Evolutionary conservation across 2,888 invertebrate species (phyloP), one percentile per base, ranked within the genome.

Genomic region (Dicyrtoma fusca): DNA sequence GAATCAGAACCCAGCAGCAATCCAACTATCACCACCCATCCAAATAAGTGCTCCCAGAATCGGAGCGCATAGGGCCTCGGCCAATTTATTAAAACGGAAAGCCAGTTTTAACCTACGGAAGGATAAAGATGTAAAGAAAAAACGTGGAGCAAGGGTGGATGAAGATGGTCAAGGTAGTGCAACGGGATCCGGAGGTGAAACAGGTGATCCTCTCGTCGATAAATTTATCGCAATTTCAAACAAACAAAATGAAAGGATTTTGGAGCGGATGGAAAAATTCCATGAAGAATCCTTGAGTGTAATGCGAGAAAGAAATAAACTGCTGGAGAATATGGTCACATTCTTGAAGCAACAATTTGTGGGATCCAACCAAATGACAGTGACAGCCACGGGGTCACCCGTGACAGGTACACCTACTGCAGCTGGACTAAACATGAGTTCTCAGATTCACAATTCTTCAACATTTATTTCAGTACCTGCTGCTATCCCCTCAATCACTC

Each of bases 281-380:
- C 75, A 75, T 57, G 68, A 72, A 23, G 72, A 72, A 23, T 61
- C 74, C 0, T n/a, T 75, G 6, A 21, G 17, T 1, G 11, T 70
- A 6, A 75, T 75, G 75, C 65, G 72, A 10, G 74, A 75, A 25
- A 49, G 75, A 49, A 75, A 75, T 51, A 66, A 62, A n/a, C 34
- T 75, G 23, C 47, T 74, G 26, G 61, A 61, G 19, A 61, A 61
- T 61, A 44, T 61, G 61, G 42, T 61, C 5, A 61, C 61, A 34
- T 61, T 61, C 11, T 61, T 61, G 11, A 61, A 61, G 26, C 19
- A 17, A 34, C 34, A 34, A 34, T 34, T 34, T 34, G 34, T 8
- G 34, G 34, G 34, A 34, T 5, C 34, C 34, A 8, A n/a, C n/a
- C n/a, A n/a, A 34, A 34, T 8, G 8, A 34, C 34, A 34, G 34